phyloP scores from a whole-genome alignment of 2,113 vertebrate genomes.

The Chinchilla lanigera region DNA sequence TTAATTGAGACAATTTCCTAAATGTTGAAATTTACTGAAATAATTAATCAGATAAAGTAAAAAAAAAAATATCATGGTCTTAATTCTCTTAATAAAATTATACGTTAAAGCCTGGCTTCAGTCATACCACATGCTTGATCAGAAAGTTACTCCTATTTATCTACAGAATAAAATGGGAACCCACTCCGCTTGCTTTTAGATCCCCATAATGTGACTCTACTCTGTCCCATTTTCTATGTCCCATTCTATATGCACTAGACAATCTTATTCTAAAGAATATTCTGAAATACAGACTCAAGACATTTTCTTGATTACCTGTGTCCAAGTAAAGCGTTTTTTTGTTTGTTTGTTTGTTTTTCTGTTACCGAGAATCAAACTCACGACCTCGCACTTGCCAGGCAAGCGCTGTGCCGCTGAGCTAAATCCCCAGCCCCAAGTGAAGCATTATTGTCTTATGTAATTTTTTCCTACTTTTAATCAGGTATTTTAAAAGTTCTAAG shows the following conservation, averaged over 20 bases:
- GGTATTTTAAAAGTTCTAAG: slow-evolving; percentile 16
- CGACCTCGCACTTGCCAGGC: too few species aligned
- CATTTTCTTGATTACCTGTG: neutral
- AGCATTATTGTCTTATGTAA: neutral
- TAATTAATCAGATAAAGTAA: neutral
- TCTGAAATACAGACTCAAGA: neutral
- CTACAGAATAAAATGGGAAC: neutral
- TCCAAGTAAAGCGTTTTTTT: neutral
- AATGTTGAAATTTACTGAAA: neutral
- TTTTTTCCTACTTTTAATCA: neutral
- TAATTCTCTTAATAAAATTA: neutral
- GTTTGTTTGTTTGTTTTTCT: too few species aligned
- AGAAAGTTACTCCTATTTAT: neutral
- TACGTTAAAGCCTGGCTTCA: neutral
- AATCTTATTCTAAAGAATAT: slow-evolving; percentile 27
- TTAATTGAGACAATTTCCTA: slow-evolving; percentile 14
- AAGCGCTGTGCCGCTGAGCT: too few species aligned
- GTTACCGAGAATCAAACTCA: too few species aligned
- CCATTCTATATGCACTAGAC: neutral
- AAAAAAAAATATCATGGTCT: neutral
- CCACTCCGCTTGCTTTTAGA: neutral
- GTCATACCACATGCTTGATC: neutral
- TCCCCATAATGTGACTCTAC: neutral
- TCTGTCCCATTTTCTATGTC: neutral
- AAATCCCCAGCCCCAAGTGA: too few species aligned